Evolutionary conservation across 2,888 invertebrate species (phyloP).

Genomic region (Phlogophora meticulosa): DNA sequence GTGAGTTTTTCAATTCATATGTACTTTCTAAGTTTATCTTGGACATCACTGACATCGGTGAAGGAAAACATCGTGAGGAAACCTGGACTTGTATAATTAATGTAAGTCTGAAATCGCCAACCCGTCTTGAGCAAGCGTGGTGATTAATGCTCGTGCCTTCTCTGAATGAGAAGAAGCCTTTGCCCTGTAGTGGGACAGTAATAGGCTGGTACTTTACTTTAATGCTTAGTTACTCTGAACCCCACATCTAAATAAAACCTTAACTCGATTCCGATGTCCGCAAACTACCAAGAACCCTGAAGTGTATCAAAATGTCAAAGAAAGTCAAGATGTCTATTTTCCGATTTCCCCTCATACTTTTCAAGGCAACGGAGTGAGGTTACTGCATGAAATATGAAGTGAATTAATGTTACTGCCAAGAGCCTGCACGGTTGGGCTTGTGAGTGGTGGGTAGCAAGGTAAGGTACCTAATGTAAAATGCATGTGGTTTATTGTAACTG

Average conservation of each 20-base stretch:
- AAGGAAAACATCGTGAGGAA: no score
- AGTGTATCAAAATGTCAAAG: background rate
- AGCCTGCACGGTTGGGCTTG: background rate
- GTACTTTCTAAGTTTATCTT: no score
- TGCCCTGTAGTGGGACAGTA: no score
- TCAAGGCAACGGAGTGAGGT: background rate
- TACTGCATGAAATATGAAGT: constrained; percentile 34
- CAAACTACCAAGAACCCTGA: background rate
- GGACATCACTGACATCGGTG: no score
- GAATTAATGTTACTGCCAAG: constrained; percentile 15
- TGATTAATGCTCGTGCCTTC: no score
- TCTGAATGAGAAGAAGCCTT: no score
- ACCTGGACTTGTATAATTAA: no score
- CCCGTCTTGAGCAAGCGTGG: no score
- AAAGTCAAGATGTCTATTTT: background rate
- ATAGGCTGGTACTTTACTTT: no score
- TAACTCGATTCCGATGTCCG: background rate
- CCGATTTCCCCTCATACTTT: constrained; percentile 14
- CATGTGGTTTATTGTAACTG: constrained; percentile 19
- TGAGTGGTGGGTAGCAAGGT: background rate
- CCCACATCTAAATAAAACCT: background rate
- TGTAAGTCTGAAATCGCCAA: no score
- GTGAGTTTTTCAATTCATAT: no score
- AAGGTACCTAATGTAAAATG: background rate
- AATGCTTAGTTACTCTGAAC: background rate